Percentiles rank a stretch among this genome's conserved stretches.
Evolutionary conservation across 2,797 vertebrate species (phyloP).

Genomic region (Sphenopsis melanotis): DNA sequence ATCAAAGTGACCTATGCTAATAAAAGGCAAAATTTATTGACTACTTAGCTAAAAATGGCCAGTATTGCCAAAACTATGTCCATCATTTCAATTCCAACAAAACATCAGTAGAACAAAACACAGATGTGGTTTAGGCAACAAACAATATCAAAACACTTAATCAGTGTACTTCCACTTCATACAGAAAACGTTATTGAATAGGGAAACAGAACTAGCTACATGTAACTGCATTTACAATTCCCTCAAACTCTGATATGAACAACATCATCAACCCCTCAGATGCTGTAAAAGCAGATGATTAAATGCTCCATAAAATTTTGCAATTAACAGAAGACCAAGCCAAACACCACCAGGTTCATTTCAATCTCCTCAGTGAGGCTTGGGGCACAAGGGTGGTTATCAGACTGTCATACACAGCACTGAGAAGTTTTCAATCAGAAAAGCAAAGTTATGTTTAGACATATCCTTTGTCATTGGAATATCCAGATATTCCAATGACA

Average conservation of each 20-base stretch:
- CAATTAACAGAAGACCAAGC: not conserved
- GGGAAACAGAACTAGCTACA: not conserved
- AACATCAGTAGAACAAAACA: not conserved
- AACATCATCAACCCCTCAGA: not conserved
- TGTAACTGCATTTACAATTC: not conserved
- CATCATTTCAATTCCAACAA: not conserved
- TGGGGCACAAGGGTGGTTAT: not conserved
- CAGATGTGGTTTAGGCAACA: not conserved
- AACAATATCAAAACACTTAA: not conserved
- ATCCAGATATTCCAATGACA: not conserved
- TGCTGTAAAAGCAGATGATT: not conserved
- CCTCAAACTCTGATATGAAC: not conserved
- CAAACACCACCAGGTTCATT: not conserved
- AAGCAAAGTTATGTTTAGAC: not conserved
- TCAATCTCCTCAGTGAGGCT: not conserved
- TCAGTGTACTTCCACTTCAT: not conserved
- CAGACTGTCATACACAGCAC: accelerated
- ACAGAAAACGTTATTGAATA: not conserved
- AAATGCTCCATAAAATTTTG: not conserved
- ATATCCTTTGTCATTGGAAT: not conserved
- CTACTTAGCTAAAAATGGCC: not conserved
- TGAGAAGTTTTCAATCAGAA: not conserved
- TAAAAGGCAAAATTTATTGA: not conserved
- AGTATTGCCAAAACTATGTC: not conserved
- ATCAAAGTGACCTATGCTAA: not conserved